Evolutionary conservation across 2,113 vertebrate genomes (phyloP).

Genomic region (Anolis sagrei): DNA sequence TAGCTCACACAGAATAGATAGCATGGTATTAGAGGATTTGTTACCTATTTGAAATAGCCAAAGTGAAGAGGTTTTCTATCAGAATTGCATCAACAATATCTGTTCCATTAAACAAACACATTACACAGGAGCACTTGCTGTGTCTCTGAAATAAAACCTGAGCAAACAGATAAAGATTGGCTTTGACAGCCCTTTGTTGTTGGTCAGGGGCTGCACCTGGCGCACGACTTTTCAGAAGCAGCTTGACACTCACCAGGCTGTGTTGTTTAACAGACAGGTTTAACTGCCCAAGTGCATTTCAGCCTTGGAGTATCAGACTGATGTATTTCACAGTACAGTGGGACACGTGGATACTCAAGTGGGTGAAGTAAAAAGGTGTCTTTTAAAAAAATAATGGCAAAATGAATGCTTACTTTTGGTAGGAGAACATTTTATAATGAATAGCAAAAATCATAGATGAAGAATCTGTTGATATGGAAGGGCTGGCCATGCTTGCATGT

Average conservation of each 20-base stretch:
- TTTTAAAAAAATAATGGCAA: too few species aligned
- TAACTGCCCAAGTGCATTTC: background rate
- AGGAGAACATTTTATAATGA: too few species aligned
- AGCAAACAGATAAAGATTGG: conserved; percentile 26
- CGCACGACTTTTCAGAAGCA: conserved; percentile 3
- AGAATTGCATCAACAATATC: conserved; percentile 23
- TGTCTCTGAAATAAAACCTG: background rate
- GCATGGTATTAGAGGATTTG: background rate
- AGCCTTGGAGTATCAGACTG: background rate
- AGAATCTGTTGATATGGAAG: too few species aligned
- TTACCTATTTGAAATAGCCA: background rate
- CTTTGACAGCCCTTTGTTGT: conserved; percentile 23
- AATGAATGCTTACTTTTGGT: too few species aligned
- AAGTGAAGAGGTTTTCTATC: conserved; percentile 7
- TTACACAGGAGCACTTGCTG: background rate
- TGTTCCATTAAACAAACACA: conserved; percentile 18
- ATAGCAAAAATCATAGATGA: too few species aligned
- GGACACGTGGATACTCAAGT: too few species aligned
- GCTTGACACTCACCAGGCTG: background rate
- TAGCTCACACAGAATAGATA: background rate
- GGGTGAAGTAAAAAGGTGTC: too few species aligned
- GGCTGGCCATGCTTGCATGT: background rate
- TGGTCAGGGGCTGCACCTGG: conserved; percentile 11
- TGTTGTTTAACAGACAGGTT: background rate
- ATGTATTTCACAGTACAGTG: background rate